Evolutionary conservation across 2,113 vertebrate genomes (phyloP).

Genomic region (Hucho hucho): DNA sequence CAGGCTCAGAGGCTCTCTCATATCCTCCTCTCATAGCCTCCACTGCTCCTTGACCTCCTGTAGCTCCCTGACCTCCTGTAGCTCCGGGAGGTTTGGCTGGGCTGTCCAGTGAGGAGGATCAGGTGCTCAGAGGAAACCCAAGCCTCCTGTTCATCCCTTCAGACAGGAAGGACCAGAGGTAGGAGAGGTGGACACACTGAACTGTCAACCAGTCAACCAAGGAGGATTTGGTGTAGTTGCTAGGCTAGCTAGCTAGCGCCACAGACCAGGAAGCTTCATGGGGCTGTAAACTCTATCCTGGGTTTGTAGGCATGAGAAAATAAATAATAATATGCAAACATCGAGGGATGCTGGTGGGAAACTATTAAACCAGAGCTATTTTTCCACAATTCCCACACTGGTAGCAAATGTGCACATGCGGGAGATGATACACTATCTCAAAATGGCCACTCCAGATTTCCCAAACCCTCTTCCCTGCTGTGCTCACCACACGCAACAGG

Average conservation of each 20-base stretch:
- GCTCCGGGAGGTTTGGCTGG: background rate
- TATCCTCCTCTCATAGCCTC: background rate
- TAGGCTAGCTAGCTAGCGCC: too few relatives aligned
- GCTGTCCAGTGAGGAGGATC: background rate
- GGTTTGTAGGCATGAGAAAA: background rate
- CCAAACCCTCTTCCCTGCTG: background rate
- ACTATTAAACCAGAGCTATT: background rate
- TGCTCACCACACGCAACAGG: background rate
- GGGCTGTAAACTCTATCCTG: background rate
- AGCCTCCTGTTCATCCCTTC: too few relatives aligned
- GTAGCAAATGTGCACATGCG: background rate
- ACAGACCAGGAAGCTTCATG: background rate
- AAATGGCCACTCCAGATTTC: background rate
- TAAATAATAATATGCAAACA: background rate
- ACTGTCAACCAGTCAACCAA: too few relatives aligned
- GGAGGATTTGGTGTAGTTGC: too few relatives aligned
- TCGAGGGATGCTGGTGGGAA: background rate
- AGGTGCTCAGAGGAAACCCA: background rate
- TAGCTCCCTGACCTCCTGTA: background rate
- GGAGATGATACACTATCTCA: background rate
- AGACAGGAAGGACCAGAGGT: too few relatives aligned
- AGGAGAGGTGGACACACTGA: too few relatives aligned
- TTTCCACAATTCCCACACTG: too few relatives aligned
- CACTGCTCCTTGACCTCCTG: background rate
- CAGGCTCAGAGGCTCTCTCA: background rate